Evolutionary conservation across 2,888 invertebrate genomes (phyloP).

Genomic region (Agrochola litura): DNA sequence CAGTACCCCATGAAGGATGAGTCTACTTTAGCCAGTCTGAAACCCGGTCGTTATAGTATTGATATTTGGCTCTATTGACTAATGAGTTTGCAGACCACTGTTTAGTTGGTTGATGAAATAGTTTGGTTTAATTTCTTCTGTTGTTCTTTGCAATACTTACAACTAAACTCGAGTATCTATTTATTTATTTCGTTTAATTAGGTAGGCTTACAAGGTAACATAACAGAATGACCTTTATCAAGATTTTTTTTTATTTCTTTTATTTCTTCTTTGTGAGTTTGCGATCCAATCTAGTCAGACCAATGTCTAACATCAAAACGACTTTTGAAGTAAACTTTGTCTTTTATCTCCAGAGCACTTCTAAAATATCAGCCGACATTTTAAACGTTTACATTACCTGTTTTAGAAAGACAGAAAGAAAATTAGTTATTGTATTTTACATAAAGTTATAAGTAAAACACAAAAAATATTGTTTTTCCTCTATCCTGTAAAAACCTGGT

Average conservation of each 20-base stretch:
- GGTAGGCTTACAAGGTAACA: neutral
- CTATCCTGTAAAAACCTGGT: conserved; percentile 1
- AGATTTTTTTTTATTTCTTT: too few species aligned
- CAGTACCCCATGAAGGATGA: too few species aligned
- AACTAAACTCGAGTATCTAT: neutral
- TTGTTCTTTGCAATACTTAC: neutral
- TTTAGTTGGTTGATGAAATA: neutral
- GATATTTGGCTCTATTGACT: too few species aligned
- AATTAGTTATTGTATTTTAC: neutral
- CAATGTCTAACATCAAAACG: neutral
- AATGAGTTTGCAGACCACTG: too few species aligned
- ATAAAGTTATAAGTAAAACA: too few species aligned
- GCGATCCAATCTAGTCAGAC: neutral
- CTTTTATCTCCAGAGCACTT: neutral
- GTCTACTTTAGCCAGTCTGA: too few species aligned
- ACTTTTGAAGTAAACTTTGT: neutral
- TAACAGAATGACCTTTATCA: neutral
- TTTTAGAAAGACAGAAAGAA: too few species aligned
- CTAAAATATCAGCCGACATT: neutral
- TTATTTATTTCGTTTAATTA: neutral
- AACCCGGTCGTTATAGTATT: too few species aligned
- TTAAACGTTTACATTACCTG: neutral
- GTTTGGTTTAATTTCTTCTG: neutral
- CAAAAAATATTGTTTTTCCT: too few species aligned
- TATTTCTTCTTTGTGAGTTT: neutral